Evolutionary conservation across 1,140 invertebrate genomes (phyloP), one percentile per base, ranked within the genome.

Genomic region (Atta cephalotes): DNA sequence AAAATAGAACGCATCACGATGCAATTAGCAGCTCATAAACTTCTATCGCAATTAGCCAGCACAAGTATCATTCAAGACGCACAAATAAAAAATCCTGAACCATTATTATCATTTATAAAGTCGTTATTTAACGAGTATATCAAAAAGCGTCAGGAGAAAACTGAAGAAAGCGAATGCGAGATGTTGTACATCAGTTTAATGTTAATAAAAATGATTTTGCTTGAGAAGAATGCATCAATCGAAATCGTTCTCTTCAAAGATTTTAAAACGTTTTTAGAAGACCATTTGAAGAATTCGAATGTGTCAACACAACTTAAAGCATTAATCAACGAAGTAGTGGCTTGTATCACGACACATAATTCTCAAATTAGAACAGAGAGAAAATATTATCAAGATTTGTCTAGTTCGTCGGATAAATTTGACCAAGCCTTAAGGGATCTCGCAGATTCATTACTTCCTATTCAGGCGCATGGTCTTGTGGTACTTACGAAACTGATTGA

Each of bases 401-500:
- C 90, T 5, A 76, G 92, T 63, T 78, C 88, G 77, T 68, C 79
- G 0, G 45, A 95, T 53, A 95, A 95, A 80, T 97, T 96, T 92
- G 95, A 96, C 70, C 95, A 96, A 92, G 97, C 97, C 1, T 91
- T 98, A 21, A 92, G 95, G 63, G 96, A 98, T 95, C 94, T 97
- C 7, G 96, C 96, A 90, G 97, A 98, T 95, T 95, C 96, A n/a
- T 93, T 97, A 62, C 92, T 98, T n/a, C 98, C 98, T 9, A 96
- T 97, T 1, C 96, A 97, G 93, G 98, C 97, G 25, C 98, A 98
- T 95, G 98, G 97, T 10, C 93, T 98, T 28, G 96, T 98, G 81
- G 94, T 96, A 72, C 93, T 98, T 12, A 97, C 96, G 35, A 97
- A 97, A 95, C 94, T 98, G 7, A 95, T 99, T 39, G 96, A 97